phyloP scores from a whole-genome alignment of 2,888 invertebrate genomes.

The Galerucella pusilla region DNA sequence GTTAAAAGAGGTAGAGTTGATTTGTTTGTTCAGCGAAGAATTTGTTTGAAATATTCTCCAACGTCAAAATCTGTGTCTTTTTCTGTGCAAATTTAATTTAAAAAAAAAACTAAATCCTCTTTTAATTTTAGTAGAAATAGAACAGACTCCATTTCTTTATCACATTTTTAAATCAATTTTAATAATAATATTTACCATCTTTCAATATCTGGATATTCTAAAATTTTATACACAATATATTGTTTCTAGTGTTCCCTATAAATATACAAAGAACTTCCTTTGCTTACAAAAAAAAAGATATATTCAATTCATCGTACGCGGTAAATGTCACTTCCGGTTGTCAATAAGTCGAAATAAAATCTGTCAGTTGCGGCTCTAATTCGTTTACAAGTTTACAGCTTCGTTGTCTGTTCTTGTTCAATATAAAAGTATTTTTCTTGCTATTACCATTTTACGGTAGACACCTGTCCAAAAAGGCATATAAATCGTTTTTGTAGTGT shows the following conservation, averaged over 20 bases:
- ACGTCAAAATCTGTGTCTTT: too few relatives aligned
- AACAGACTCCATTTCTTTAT: too few relatives aligned
- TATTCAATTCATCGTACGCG: constrained; percentile 26
- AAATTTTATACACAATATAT: not conserved
- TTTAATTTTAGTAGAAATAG: too few relatives aligned
- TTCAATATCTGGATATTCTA: too few relatives aligned
- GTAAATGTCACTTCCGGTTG: constrained; percentile 40
- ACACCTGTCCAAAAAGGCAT: constrained; percentile 47
- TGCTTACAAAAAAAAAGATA: constrained; percentile 16
- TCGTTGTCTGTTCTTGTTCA: constrained; percentile 23
- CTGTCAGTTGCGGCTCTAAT: constrained; percentile 39
- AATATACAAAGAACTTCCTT: constrained; percentile 21
- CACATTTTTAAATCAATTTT: too few relatives aligned
- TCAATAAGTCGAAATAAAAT: constrained; percentile 33
- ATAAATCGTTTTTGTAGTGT: constrained; percentile 25
- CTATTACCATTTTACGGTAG: constrained; percentile 42
- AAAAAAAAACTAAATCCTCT: too few relatives aligned
- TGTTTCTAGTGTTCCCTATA: not conserved
- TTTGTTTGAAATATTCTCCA: not conserved
- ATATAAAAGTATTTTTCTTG: constrained; percentile 43
- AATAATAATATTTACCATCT: too few relatives aligned
- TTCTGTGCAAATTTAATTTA: too few relatives aligned
- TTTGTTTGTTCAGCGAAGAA: not conserved
- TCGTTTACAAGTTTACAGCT: constrained; percentile 43
- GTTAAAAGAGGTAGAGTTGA: not conserved